A percentile compares a stretch with the other conserved stretches of the same genome.
Evolutionary conservation across 2,113 vertebrate genomes (phyloP).

Genomic region (Cranoglanis bouderius): DNA sequence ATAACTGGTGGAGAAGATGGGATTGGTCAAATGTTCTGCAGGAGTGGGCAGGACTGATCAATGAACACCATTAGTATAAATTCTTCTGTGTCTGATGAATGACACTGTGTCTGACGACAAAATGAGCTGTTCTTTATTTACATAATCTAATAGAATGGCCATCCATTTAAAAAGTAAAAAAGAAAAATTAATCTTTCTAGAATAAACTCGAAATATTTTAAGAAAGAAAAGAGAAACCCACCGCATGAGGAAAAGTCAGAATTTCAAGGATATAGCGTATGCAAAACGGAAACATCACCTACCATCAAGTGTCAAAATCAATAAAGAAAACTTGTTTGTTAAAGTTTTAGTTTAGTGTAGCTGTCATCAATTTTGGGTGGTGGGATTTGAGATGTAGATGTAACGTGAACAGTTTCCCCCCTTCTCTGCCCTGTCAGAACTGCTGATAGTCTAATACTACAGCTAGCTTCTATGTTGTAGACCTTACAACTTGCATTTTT

Average conservation of each 20-base stretch:
- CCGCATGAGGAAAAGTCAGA: neutral
- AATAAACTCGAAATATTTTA: neutral
- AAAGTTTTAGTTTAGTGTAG: neutral
- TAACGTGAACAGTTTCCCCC: neutral
- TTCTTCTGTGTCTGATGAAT: neutral
- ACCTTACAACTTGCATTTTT: slow-evolving; percentile 8
- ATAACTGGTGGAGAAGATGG: neutral
- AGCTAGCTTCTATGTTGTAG: neutral
- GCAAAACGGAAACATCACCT: neutral
- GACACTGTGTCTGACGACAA: neutral
- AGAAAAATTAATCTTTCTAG: neutral
- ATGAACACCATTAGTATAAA: neutral
- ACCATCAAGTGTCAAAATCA: neutral
- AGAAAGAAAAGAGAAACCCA: neutral
- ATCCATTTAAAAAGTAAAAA: no score
- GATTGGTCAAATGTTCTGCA: neutral
- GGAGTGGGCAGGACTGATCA: neutral
- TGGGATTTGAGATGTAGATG: neutral
- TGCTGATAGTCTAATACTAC: neutral
- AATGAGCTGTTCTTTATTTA: no score
- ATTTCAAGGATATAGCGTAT: neutral
- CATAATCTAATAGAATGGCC: no score
- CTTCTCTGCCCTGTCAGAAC: neutral
- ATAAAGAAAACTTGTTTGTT: neutral
- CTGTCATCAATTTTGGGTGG: neutral